Conservation (phyloP, 1,140 invertebrate species). For the Orchesella cincta region DNA sequence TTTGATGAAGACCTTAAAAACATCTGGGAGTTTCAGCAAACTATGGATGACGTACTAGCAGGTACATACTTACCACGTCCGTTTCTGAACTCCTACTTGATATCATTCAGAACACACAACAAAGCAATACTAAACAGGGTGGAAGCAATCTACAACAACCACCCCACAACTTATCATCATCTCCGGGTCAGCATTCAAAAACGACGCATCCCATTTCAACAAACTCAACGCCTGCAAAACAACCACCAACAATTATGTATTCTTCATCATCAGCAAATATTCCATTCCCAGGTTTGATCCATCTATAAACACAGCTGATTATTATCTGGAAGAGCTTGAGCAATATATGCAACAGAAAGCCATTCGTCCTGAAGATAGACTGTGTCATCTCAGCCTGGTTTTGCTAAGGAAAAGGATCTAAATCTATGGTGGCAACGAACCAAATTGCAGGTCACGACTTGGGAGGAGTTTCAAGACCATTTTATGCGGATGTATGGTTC, state of each 20-base stretch:
- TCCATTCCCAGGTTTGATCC: background rate
- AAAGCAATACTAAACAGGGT: too few species aligned
- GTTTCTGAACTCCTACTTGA: too few species aligned
- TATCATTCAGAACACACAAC: background rate
- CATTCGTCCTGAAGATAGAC: background rate
- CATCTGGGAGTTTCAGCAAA: background rate
- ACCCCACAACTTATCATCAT: too few species aligned
- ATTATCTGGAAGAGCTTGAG: background rate
- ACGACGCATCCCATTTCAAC: too few species aligned
- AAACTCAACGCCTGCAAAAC: too few species aligned
- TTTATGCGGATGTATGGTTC: slow-evolving; percentile 11
- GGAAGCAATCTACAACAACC: too few species aligned
- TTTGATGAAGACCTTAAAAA: background rate
- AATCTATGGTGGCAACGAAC: slow-evolving; percentile 20
- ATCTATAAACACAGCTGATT: background rate
- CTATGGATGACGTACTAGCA: background rate
- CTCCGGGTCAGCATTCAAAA: too few species aligned
- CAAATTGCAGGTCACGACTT: background rate
- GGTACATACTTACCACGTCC: background rate
- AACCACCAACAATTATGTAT: background rate
- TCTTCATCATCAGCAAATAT: background rate
- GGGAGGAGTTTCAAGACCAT: background rate
- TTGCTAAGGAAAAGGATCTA: background rate
- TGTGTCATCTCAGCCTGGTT: background rate
- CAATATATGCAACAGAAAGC: background rate